Conservation (phyloP, 1,140 invertebrate genomes). For the Adoxophyes honmai region DNA sequence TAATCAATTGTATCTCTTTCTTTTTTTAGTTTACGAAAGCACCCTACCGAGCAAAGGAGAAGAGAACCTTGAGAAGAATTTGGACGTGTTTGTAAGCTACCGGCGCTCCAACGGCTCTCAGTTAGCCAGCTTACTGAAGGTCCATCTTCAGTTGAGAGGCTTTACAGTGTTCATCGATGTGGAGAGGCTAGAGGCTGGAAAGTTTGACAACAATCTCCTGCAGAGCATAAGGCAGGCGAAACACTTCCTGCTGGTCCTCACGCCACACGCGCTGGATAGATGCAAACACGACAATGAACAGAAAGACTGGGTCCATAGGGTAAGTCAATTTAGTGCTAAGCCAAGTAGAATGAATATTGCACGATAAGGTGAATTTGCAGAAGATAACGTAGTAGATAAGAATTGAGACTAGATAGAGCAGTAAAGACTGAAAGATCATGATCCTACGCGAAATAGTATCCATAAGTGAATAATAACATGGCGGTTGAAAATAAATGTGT, state of each 20-base stretch:
- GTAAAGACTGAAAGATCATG: no score
- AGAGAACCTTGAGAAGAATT: slow-evolving; percentile 89
- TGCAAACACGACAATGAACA: slow-evolving; percentile 94
- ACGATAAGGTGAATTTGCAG: no score
- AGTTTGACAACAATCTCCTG: slow-evolving; percentile 98
- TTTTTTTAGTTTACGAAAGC: slow-evolving; percentile 77
- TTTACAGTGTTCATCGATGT: slow-evolving; percentile 98
- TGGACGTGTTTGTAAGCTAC: slow-evolving; percentile 99
- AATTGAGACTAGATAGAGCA: no score
- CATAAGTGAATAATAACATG: no score
- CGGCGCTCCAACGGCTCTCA: slow-evolving; percentile 98
- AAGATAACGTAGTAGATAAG: no score
- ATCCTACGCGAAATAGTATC: no score
- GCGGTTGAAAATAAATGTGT: no score
- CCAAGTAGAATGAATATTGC: no score
- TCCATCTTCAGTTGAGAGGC: slow-evolving; percentile 95
- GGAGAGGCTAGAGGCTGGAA: slow-evolving; percentile 96
- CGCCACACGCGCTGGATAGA: slow-evolving; percentile 95
- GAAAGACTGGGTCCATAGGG: slow-evolving; percentile 99
- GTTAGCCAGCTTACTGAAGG: slow-evolving; percentile 93
- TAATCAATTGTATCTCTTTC: slow-evolving; percentile 1
- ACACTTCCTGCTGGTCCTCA: slow-evolving; percentile 97
- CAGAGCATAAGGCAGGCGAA: slow-evolving; percentile 98
- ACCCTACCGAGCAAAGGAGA: slow-evolving; percentile 81
- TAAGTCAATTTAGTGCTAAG: slow-evolving; percentile 71